These are phyloP conservation scores for Scaptodrosophila latifasciaeformis DNA, from an alignment of 2,888 invertebrate species.

Conservation along the genomic window DNA sequence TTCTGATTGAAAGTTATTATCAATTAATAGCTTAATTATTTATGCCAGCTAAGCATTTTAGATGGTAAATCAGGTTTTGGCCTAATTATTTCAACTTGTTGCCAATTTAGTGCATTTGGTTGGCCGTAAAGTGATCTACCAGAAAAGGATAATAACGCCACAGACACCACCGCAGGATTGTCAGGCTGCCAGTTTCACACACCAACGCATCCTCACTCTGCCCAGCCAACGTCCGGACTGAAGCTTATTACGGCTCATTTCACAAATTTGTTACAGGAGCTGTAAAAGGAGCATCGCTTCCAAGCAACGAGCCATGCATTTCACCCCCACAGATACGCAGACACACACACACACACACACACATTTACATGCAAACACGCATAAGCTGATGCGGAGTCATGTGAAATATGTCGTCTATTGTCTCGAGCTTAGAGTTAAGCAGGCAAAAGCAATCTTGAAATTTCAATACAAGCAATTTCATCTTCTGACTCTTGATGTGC, in stretches of 20 bases:
- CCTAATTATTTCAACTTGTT: too few species aligned
- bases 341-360: constrained; percentile 1
- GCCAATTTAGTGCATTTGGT: too few species aligned
- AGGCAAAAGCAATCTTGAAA: constrained; percentile 10
- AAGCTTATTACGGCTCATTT: constrained; percentile 51
- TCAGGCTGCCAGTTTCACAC: constrained; percentile 11
- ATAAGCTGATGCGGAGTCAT: neutral
- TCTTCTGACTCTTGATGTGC: too few species aligned
- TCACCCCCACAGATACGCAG: constrained; percentile 18
- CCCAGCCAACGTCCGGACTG: neutral
- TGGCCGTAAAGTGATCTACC: too few species aligned
- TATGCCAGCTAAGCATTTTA: too few species aligned
- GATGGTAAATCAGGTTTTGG: too few species aligned
- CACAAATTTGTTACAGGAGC: constrained; percentile 27
- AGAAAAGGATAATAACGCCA: neutral
- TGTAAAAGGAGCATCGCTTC: constrained; percentile 12
- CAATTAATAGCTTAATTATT: too few species aligned
- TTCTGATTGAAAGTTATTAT: too few species aligned
- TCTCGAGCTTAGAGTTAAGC: constrained; percentile 13
- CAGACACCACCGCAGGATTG: neutral
- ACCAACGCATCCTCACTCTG: constrained; percentile 22
- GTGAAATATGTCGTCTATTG: constrained; percentile 30
- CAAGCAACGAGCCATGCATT: constrained; percentile 32
- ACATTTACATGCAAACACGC: constrained; percentile 19
- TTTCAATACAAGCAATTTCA: neutral